phyloP scores from a whole-genome alignment of 92 coral and sea anemone species.

The Palythoa grandiflora region DNA sequence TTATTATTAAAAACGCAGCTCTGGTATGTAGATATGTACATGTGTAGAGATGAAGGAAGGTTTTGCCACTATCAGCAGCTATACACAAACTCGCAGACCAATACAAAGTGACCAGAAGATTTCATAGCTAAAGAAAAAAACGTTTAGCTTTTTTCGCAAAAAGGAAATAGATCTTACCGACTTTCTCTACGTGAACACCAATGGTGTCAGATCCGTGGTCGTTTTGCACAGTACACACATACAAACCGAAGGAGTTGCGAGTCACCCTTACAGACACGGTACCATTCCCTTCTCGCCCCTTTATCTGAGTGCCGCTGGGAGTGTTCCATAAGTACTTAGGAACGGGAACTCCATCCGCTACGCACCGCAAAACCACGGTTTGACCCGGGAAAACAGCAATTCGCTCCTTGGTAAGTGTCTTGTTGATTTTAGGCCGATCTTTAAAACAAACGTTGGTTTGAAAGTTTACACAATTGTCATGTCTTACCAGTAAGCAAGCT shows the following conservation, averaged over 20 bases:
- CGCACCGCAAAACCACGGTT: slow-evolving; percentile 64
- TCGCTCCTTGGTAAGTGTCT: slow-evolving; percentile 63
- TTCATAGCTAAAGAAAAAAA: background rate
- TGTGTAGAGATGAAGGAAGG: too few species aligned
- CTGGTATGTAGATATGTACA: too few species aligned
- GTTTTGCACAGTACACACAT: slow-evolving; percentile 80
- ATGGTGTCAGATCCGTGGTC: slow-evolving; percentile 68
- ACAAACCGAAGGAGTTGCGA: slow-evolving; percentile 73
- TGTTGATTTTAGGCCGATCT: slow-evolving; percentile 89
- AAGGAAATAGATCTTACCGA: slow-evolving; percentile 67
- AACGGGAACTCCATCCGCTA: slow-evolving; percentile 83
- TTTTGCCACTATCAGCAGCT: too few species aligned
- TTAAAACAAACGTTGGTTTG: background rate
- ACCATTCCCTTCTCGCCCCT: slow-evolving; percentile 61
- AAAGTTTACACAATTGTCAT: background rate
- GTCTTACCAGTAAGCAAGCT: too few species aligned
- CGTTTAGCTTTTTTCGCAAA: background rate
- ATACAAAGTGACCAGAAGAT: background rate
- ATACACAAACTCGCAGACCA: too few species aligned
- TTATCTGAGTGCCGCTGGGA: slow-evolving; percentile 55
- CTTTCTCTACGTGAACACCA: slow-evolving; percentile 73
- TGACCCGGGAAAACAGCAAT: slow-evolving; percentile 67
- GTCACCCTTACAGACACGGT: slow-evolving; percentile 63
- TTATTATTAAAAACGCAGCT: too few species aligned
- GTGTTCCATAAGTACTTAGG: slow-evolving; percentile 88